Percentiles rank a stretch among this genome's conserved stretches.
phyloP scores from a whole-genome alignment of 2,888 invertebrate genomes.

The Amphipyra berbera region DNA sequence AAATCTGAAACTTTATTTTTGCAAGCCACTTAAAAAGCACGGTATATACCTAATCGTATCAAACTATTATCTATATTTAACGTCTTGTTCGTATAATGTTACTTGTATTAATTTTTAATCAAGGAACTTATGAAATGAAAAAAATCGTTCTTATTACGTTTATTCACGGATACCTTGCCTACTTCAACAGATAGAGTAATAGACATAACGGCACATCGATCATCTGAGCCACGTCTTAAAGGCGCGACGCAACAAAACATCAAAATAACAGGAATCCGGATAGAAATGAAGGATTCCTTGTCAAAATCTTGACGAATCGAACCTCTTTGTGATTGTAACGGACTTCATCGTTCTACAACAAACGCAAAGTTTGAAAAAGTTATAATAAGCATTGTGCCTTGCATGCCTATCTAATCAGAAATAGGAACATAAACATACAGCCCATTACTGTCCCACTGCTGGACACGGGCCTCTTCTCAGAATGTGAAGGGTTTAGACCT shows the following conservation, averaged over 20 bases:
- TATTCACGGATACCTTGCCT: constrained; percentile 10
- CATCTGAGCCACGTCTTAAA: constrained; percentile 36
- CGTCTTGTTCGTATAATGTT: too few relatives aligned
- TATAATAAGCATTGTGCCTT: too few relatives aligned
- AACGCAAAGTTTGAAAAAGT: background rate
- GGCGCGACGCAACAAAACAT: constrained; percentile 67
- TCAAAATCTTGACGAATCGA: constrained; percentile 64
- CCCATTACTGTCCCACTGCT: too few relatives aligned
- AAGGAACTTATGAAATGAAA: background rate
- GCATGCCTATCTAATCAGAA: too few relatives aligned
- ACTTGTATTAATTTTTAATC: too few relatives aligned
- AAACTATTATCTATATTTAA: too few relatives aligned
- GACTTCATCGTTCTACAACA: constrained; percentile 16
- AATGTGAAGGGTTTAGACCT: too few relatives aligned
- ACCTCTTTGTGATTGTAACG: constrained; percentile 43
- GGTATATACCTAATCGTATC: too few relatives aligned
- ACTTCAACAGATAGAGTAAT: background rate
- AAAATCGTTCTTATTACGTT: background rate
- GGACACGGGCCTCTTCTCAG: too few relatives aligned
- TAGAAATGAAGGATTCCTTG: constrained; percentile 37
- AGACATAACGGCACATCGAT: constrained; percentile 39
- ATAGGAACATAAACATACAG: too few relatives aligned
- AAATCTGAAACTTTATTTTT: too few relatives aligned
- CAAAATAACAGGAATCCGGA: constrained; percentile 55
- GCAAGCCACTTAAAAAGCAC: too few relatives aligned